Evolutionary conservation across 1,140 invertebrate species (phyloP), one percentile per base, ranked within the genome.

Genomic region (Aphelinus certus): DNA sequence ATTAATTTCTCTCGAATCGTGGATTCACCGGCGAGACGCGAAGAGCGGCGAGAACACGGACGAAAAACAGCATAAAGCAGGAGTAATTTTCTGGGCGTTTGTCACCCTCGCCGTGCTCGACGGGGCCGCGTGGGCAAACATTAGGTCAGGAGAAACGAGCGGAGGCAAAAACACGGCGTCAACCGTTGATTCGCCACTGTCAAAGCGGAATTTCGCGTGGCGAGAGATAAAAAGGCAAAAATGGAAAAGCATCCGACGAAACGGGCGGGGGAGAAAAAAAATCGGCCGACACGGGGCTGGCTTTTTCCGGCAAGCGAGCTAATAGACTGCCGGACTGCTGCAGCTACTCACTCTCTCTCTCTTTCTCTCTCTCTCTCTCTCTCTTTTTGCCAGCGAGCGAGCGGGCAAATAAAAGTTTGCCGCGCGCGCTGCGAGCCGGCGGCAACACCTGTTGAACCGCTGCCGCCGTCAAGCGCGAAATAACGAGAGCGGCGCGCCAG

Each of bases 391-490:
- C 63, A 43, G 60, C 46, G 43, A 49, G 43, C 9, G 51, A 63
- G 51, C 42, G 4, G 10, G 73, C 84, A 85, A 88, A 86, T 87
- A 88, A 88, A 88, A 88, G 84, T 88, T 86, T 83, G 80, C 84
- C 83, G 78, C 83, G 82, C 85, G 81, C 83, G 10, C 80, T 76
- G 75, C 66, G 66, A 43, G 26, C 5, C 69, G 5, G 58, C 78
- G 76, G 79, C 80, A 86, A 88, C 85, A 87, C 86, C 86, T 88
- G 86, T 88, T 88, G 86, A 87, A 86, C 83, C 79, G 61, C 42
- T 47, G 42, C 45, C 45, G 10, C 57, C 26, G 26, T 49, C 26
- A 7, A 1, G 48, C n/a, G 69, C 70, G 71, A 75, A 75, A 78
- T 76, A 83, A 79, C 78, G 69, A 67, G 67, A 77, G 56, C 69